phyloP scores from a whole-genome alignment of 37 sponge, comb jelly and placozoan species.

The Eunapius fragilis region DNA sequence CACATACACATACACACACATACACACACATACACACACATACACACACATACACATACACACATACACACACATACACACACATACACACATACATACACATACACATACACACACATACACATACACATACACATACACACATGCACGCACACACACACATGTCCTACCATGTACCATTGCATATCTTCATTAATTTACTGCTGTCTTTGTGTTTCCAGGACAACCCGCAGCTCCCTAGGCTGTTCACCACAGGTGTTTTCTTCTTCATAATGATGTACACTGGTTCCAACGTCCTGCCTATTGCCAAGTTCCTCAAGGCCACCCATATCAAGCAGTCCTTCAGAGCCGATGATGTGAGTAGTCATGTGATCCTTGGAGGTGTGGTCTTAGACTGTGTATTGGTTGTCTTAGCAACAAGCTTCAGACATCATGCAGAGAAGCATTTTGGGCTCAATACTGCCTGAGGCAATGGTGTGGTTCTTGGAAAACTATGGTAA shows the following conservation, averaged over 20 bases:
- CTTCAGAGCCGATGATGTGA: slow-evolving; percentile 95
- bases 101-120: too few species aligned
- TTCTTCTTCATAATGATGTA: slow-evolving; percentile 99
- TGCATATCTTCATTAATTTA: too few species aligned
- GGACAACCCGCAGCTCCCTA: slow-evolving; percentile 97
- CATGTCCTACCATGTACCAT: too few species aligned
- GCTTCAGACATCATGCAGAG: slow-evolving; percentile 87
- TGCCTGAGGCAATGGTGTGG: slow-evolving; percentile 99
- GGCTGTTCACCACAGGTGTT: slow-evolving; percentile 90
- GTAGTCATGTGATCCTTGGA: neutral
- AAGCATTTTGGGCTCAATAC: slow-evolving; percentile 84
- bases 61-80: too few species aligned
- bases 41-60: too few species aligned
- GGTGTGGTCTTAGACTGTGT: neutral
- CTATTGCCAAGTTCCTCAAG: slow-evolving; percentile 93
- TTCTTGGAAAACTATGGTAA: slow-evolving; percentile 97
- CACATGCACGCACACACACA: too few species aligned
- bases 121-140: too few species aligned
- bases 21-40: neutral
- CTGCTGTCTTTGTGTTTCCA: neutral
- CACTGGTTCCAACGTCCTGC: slow-evolving; percentile 96
- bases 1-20: neutral
- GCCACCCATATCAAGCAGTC: slow-evolving; percentile 95
- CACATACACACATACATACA: too few species aligned
- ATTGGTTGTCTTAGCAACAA: slow-evolving; percentile 43